Evolutionary conservation across 2,888 invertebrate species (phyloP).

Genomic region (Chymomyza procnemis): DNA sequence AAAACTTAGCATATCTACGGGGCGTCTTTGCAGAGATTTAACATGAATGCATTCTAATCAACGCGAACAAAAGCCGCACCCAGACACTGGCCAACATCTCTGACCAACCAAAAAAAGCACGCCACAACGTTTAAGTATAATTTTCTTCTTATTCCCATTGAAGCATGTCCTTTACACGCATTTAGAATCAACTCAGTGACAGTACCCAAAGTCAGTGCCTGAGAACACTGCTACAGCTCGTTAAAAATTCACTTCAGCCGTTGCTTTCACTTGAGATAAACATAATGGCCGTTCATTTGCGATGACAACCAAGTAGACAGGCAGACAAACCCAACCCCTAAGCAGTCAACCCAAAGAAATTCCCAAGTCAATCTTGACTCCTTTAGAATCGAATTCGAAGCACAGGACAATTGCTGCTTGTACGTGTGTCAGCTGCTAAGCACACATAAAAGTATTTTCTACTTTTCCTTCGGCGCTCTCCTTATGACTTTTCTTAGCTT

Average conservation of each 20-base stretch:
- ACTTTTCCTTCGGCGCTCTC: constrained; percentile 29
- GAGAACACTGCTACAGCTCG: constrained; percentile 48
- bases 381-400: constrained; percentile 56
- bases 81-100: neutral
- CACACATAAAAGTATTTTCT: constrained; percentile 22
- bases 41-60: constrained; percentile 53
- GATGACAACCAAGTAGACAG: constrained; percentile 31
- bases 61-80: constrained; percentile 34
- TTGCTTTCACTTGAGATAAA: constrained; percentile 71
- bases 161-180: constrained; percentile 69
- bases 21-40: neutral
- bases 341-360: constrained; percentile 32
- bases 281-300: constrained; percentile 75
- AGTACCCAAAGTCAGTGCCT: constrained; percentile 45
- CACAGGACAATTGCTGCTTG: constrained; percentile 60
- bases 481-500: constrained; percentile 13
- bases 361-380: constrained; percentile 58
- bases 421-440: constrained; percentile 54
- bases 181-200: constrained; percentile 56
- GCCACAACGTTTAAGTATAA: constrained; percentile 72
- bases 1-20: neutral
- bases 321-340: constrained; percentile 20
- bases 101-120: constrained; percentile 37
- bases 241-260: constrained; percentile 71
- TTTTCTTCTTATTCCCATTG: constrained; percentile 73